A percentile compares a stretch with the other conserved stretches of the same genome.
These are phyloP conservation scores for Clostera curtula DNA, from an alignment of 2,888 invertebrate genomes.

Conservation along the genomic window DNA sequence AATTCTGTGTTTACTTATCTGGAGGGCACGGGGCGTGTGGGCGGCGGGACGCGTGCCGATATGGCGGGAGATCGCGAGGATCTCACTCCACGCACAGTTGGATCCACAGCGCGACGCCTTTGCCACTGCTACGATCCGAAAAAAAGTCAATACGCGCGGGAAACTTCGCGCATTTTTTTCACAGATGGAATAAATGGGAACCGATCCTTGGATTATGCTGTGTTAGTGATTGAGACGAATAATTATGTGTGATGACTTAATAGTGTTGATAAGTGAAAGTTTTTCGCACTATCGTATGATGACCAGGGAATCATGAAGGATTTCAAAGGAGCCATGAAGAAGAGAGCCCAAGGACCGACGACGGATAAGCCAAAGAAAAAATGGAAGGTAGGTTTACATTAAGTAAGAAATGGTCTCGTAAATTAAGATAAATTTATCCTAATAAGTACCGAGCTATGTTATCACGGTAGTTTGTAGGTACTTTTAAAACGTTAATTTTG, in stretches of 20 bases:
- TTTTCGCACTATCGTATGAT: slow-evolving; percentile 12
- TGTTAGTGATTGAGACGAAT: too few relatives aligned
- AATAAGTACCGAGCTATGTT: too few relatives aligned
- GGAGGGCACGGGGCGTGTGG: slow-evolving; percentile 36
- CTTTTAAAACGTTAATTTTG: too few relatives aligned
- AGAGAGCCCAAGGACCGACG: slow-evolving; percentile 36
- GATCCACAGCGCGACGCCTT: slow-evolving; percentile 53
- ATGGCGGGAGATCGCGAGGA: slow-evolving; percentile 47
- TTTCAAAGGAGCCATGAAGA: slow-evolving; percentile 33
- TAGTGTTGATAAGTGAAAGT: slow-evolving; percentile 26
- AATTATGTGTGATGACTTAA: too few relatives aligned
- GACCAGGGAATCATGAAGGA: slow-evolving; percentile 18
- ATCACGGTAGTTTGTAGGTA: too few relatives aligned
- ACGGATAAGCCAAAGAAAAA: slow-evolving; percentile 54
- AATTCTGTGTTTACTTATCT: slow-evolving; percentile 27
- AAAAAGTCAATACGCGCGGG: slow-evolving; percentile 23
- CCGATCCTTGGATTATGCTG: too few relatives aligned
- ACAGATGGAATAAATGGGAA: too few relatives aligned
- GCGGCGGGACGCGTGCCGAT: slow-evolving; percentile 33
- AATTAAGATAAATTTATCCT: too few relatives aligned
- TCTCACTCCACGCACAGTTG: slow-evolving; percentile 48
- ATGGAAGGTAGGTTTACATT: slow-evolving; percentile 47
- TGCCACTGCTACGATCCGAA: slow-evolving; percentile 18
- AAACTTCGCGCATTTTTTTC: slow-evolving; percentile 25
- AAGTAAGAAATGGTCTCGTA: too few relatives aligned